Base-by-base conservation (phyloP, 2,113 vertebrate genomes). In the Orientallactaga bullata region DNA sequence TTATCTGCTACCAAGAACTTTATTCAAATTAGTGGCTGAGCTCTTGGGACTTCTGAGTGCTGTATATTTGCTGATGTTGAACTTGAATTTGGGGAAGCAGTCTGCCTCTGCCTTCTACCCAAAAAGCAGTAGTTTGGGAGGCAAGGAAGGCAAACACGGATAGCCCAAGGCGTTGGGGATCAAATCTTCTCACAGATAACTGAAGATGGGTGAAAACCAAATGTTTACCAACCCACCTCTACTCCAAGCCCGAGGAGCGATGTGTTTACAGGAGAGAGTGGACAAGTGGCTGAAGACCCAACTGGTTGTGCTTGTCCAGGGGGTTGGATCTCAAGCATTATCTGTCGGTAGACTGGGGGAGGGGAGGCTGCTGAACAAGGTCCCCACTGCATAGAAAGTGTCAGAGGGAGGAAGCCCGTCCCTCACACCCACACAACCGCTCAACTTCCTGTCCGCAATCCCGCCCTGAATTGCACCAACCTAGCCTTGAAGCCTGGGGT, bases 381-480 rank as follows among this genome's bases (percentile, higher is more conserved):
- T 17, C 58, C 74, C 37, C 74, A 86, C 10, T 23, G 68, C 82
- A 55, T 74, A 94, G 96, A 96, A 96, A 84, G 69, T 94, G 66
- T 92, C 93, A 92, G 78, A 93, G 90, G 58, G 90, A 66, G 82
- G 95, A 95, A 98, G 94, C 78, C 95, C 97, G 97, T 97, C 89
- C 80, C 88, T 81, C 90, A 92, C 92, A 77, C 93, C 91, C 96
- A 80, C 85, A 35, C 93, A 95, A 23, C 88, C 92, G 55, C 93
- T 81, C 88, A 89, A 87, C 85, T 98, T 98, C 97, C 97, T 98
- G 97, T 97, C 97, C 97, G 24, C 88, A 95, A 78, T 97, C 89
- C 88, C 88, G 82, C 2, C 80, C 86, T 42, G 71, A 94, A 80
- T 93, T 95, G 96, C 90, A 77, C 58, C 88, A 88, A 80, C 42